Evolutionary conservation across 2,797 vertebrate species (phyloP).

Genomic region (Leuciscus waleckii): DNA sequence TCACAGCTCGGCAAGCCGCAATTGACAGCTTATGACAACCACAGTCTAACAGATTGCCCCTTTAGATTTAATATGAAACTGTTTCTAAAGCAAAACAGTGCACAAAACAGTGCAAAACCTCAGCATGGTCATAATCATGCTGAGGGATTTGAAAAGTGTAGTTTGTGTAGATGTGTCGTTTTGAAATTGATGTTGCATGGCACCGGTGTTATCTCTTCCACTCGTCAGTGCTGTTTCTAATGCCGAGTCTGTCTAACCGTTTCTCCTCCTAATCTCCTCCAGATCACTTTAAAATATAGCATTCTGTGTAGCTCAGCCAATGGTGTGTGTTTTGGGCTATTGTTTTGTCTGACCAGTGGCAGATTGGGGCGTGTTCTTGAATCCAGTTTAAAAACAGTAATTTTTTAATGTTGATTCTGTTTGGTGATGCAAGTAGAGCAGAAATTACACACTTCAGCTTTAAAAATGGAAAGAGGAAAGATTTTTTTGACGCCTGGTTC

Average conservation of each 20-base stretch:
- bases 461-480: slow-evolving; percentile 16
- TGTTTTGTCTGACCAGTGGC: background rate
- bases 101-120: no score
- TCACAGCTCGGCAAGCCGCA: background rate
- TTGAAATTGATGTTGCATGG: background rate
- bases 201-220: background rate
- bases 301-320: background rate
- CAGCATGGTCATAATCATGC: background rate
- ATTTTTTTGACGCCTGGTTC: slow-evolving; percentile 48
- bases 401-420: background rate
- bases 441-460: slow-evolving; percentile 2
- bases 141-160: background rate
- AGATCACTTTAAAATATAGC: background rate
- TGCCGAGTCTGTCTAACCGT: background rate
- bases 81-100: background rate
- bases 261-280: background rate
- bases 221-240: background rate
- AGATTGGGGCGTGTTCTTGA: background rate
- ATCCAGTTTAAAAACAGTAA: background rate
- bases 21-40: background rate
- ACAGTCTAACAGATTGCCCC: background rate
- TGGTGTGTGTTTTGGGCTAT: background rate
- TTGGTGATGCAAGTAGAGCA: background rate
- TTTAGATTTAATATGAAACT: background rate
- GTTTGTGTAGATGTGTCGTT: no score